Conservation (phyloP, 2,888 invertebrate genomes). For the Scaeva pyrastri region DNA sequence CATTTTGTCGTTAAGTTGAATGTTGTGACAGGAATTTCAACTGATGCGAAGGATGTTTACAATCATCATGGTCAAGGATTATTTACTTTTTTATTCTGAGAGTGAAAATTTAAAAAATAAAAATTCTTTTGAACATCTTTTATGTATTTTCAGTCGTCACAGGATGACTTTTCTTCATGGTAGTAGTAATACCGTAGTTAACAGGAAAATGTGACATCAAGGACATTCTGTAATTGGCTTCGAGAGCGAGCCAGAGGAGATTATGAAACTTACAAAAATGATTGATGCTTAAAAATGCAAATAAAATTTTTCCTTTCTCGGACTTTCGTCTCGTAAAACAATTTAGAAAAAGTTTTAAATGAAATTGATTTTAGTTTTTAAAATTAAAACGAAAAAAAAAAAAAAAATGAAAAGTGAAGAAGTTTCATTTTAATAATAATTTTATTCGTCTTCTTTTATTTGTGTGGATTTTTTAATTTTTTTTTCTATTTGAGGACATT, state of each 20-base stretch:
- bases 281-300: background rate
- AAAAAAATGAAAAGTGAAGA: background rate
- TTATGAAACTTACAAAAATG: slow-evolving; percentile 9
- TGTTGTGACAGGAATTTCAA: slow-evolving; percentile 28
- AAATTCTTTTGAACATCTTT: background rate
- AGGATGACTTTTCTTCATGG: slow-evolving; percentile 2
- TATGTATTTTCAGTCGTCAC: background rate
- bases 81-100: slow-evolving; percentile 33
- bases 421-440: slow-evolving; percentile 1
- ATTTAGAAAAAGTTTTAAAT: slow-evolving; percentile 12
- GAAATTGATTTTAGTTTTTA: slow-evolving; percentile 14
- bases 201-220: slow-evolving; percentile 7
- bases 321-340: background rate
- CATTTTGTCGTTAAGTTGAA: slow-evolving; percentile 35
- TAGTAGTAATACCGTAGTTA: background rate
- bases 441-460: background rate
- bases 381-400: background rate
- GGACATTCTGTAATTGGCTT: slow-evolving; percentile 57
- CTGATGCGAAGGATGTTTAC: slow-evolving; percentile 17
- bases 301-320: no score
- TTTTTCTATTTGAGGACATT: slow-evolving; percentile 5
- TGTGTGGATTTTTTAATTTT: slow-evolving; percentile 8
- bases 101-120: background rate
- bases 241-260: background rate
- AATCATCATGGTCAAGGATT: slow-evolving; percentile 60